Evolutionary conservation across 2,113 vertebrate genomes (phyloP).

Genomic region (Rhombomys opimus): DNA sequence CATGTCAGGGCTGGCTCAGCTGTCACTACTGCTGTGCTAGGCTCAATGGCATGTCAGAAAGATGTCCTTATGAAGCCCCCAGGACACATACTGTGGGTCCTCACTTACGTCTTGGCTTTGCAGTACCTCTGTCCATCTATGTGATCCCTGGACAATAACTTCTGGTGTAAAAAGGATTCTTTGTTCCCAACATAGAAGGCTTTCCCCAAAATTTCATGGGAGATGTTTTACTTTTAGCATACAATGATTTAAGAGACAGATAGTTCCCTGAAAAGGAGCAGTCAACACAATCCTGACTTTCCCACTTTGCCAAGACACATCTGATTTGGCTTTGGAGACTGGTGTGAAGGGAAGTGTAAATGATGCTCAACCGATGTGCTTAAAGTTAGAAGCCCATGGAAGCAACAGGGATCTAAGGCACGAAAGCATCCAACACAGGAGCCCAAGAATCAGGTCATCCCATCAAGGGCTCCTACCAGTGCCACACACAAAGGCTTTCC

Average conservation of each 20-base stretch:
- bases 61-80: not conserved
- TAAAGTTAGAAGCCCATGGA: accelerated
- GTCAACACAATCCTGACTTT: accelerated
- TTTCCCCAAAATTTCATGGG: too few relatives aligned
- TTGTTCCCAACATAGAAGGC: accelerated
- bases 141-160: not conserved
- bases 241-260: not conserved
- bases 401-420: not conserved
- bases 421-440: not conserved
- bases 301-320: not conserved
- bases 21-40: not conserved
- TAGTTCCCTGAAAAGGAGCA: not conserved
- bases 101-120: not conserved
- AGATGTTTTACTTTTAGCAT: not conserved
- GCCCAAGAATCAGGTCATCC: not conserved
- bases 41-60: not conserved
- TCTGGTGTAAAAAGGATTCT: not conserved
- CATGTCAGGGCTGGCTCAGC: conserved; percentile 45
- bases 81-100: too few relatives aligned
- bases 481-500: not conserved
- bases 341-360: not conserved
- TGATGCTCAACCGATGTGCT: not conserved
- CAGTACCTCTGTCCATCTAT: not conserved
- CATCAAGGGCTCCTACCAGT: too few relatives aligned
- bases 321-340: not conserved